Conservation (phyloP, 2,888 invertebrate species). For the Microdon myrmicae region DNA sequence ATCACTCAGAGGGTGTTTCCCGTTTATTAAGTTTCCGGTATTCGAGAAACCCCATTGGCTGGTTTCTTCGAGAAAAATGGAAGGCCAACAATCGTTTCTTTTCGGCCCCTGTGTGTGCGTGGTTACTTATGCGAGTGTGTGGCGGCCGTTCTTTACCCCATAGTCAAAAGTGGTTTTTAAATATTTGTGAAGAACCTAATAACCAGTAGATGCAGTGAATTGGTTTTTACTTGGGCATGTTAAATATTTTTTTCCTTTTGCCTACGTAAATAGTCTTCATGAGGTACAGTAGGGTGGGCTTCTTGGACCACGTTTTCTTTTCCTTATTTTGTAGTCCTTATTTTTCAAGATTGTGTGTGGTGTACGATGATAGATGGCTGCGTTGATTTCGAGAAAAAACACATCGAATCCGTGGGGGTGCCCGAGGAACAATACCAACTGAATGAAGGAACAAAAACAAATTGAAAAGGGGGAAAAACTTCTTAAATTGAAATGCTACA, state of each 20-base stretch:
- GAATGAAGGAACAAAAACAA: background rate
- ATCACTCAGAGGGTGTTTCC: conserved; percentile 14
- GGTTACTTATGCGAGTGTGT: no score
- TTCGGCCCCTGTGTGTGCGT: no score
- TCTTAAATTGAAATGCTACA: conserved; percentile 15
- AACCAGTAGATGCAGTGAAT: conserved; percentile 2
- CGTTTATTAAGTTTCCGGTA: background rate
- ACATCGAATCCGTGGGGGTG: no score
- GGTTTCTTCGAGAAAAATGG: conserved; percentile 27
- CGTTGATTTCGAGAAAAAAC: conserved; percentile 3
- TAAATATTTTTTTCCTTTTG: conserved; percentile 2
- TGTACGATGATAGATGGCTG: conserved; percentile 21
- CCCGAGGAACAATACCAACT: background rate
- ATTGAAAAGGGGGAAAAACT: conserved; percentile 1
- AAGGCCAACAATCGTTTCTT: conserved; percentile 1
- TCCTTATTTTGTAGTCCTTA: conserved; percentile 11
- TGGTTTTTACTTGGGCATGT: conserved; percentile 7
- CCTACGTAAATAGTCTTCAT: conserved; percentile 10
- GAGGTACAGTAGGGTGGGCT: conserved; percentile 11
- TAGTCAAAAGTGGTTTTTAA: conserved; percentile 38
- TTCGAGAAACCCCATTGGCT: conserved; percentile 25
- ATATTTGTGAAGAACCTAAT: conserved; percentile 45
- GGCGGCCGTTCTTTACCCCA: conserved; percentile 11
- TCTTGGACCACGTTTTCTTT: conserved; percentile 18
- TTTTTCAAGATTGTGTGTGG: background rate